Base-by-base conservation (phyloP, 1,140 invertebrate genomes). In the Chionoecetes opilio region DNA sequence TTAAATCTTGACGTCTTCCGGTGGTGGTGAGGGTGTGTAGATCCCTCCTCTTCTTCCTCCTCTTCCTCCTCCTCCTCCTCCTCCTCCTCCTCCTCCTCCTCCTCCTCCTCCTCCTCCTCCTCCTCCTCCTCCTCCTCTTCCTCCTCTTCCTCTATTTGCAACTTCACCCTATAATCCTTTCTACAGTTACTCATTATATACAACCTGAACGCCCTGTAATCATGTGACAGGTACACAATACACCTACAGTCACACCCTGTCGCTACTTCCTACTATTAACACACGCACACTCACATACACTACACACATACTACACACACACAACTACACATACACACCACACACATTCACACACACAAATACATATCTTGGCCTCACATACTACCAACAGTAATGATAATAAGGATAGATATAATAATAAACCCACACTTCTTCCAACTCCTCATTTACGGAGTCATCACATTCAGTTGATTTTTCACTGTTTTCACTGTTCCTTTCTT, bases 1-100 rank as follows among this genome's bases (percentile, higher is more conserved):
- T 75, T 75, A 75, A 75, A 75, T 75, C 63, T 75, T n/a, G 63
- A 75, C 63, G 63, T n/a, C 63, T 75, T 75, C 63, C 63, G 63
- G 63, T 75, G 2, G 21, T 75, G 63, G 63, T 75, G 63, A n/a
- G 63, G 21, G 63, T 75, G 63, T n/a, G 5, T 75, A 26, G 21
- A n/a, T 75, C 63, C 63, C n/a, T n/a, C 63, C 21, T 21, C 63
- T 21, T 63, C 53, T 26, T 21, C 53, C 53, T 63, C 53, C 3
- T 2, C 26, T 26, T 75, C 63, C 21, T 21, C 63, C 63, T 75
- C 63, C n/a, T 5, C 63, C n/a, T 75, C 63, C n/a, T 21, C 63
- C 21, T 8, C 14, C 14, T 46, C 41, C 14, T 46, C 41, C 41
- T 46, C 41, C 14, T 14, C 41, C 41, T 46, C 41, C 41, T 46